phyloP scores from a whole-genome alignment of 2,113 vertebrate species.

The Rallus limicola region DNA sequence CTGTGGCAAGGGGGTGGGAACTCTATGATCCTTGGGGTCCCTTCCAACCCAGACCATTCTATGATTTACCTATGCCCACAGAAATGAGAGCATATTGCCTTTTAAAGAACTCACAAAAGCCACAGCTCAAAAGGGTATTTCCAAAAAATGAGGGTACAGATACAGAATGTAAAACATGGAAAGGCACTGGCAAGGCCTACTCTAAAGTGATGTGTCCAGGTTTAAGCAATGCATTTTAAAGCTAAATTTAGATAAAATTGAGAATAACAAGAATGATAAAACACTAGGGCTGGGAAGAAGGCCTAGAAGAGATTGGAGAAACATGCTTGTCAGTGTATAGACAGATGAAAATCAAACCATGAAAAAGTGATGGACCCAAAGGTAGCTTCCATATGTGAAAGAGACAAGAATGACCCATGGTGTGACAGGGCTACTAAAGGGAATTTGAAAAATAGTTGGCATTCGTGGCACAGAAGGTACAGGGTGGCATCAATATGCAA shows the following conservation, averaged over 20 bases:
- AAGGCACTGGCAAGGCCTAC: neutral
- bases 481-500: neutral
- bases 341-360: neutral
- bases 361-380: neutral
- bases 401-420: neutral
- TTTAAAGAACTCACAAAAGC: too few species aligned
- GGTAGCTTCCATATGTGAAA: neutral
- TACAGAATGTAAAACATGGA: neutral
- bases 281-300: fast-evolving
- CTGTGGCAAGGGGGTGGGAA: too few species aligned
- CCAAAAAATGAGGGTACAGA: neutral
- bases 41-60: too few species aligned
- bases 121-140: neutral
- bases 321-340: neutral
- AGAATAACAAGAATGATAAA: neutral
- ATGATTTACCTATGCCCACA: neutral
- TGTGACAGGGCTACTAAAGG: neutral
- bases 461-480: neutral
- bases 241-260: neutral
- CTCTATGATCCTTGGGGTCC: too few species aligned
- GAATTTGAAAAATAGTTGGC: neutral
- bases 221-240: neutral
- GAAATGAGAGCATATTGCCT: neutral
- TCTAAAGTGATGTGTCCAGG: neutral
- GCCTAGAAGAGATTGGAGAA: neutral